Percentiles rank a stretch among this genome's conserved stretches.
phyloP scores from a whole-genome alignment of 1,140 invertebrate genomes.

The Leptinotarsa undecemlineata region DNA sequence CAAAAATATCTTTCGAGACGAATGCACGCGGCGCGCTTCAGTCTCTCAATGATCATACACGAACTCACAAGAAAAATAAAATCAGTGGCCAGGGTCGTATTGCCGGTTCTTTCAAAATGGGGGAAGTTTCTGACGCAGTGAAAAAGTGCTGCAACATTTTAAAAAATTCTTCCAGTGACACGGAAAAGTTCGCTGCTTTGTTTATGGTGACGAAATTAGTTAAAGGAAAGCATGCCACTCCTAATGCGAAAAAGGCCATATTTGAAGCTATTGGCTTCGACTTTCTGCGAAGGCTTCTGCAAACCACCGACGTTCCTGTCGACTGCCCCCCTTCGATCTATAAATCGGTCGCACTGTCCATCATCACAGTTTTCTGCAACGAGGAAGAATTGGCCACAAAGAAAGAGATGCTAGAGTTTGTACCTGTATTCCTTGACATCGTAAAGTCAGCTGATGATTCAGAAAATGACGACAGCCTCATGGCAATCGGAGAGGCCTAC shows the following conservation, averaged over 20 bases:
- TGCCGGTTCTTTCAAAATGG: conserved; percentile 36
- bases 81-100: not conserved
- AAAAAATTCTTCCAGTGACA: conserved; percentile 78
- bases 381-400: conserved; percentile 78
- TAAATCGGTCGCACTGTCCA: conserved; percentile 84
- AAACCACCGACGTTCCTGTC: conserved; percentile 71
- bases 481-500: conserved; percentile 87
- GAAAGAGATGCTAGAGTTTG: conserved; percentile 78
- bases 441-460: conserved; percentile 78
- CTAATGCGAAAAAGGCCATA: conserved; percentile 72
- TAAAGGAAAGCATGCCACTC: conserved; percentile 76
- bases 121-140: conserved; percentile 73
- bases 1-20: conserved; percentile 51
- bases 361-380: conserved; percentile 80
- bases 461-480: conserved; percentile 81
- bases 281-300: conserved; percentile 80
- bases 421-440: conserved; percentile 80
- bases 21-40: conserved; percentile 36
- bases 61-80: not conserved
- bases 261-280: conserved; percentile 87
- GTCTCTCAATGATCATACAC: conserved; percentile 36
- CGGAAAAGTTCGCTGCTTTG: conserved; percentile 87
- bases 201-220: conserved; percentile 89
- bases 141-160: conserved; percentile 80
- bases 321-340: conserved; percentile 86